Base-by-base conservation (phyloP, 1,140 invertebrate genomes). In the Dendrolimus kikuchii region DNA sequence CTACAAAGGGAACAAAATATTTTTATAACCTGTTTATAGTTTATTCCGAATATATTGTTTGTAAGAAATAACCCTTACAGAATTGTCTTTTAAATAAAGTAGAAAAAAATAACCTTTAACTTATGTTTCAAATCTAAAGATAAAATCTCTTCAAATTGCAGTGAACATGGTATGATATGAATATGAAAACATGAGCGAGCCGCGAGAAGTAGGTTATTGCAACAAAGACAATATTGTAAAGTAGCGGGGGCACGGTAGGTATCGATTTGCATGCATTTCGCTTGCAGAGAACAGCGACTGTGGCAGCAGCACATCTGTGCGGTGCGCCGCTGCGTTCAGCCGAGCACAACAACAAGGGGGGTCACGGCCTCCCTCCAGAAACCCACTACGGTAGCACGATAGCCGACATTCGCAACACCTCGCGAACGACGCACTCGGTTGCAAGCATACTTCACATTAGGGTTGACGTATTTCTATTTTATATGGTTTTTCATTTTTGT, bases 331-430 rank as follows among this genome's bases (percentile, higher is more conserved):
- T 75, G 68, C 69, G 62, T 66, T 66, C 69, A 72, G 61, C 59
- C 66, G 66, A 70, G 67, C 71, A 66, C 64, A 61, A 60, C 68
- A 64, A 66, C 56, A 59, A 62, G 39, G 54, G 59, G 59, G 48
- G 40, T 41, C 53, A 55, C 62, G 40, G 43, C 39, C 39, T 43
- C 38, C 49, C 69, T 46, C 60, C 59, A 60, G 38, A 59, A 54
- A 47, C 52, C 61, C 64, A 49, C 60, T 49, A 55, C 60, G 56
- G 53, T 62, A 70, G 60, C 65, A 68, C 74, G 76, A 78, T 80
- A 80, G 71, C 74, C 73, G 73, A 80, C 81, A 75, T 76, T 80
- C 73, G 68, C 68, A 80, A 83, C 81, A 85, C 80, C 80, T 83
- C 74, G 68, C 71, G 63, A 74, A 78, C 75, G 69, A 80, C 74